Conservation (phyloP, 2,113 vertebrate genomes). For the Gobius niger region DNA sequence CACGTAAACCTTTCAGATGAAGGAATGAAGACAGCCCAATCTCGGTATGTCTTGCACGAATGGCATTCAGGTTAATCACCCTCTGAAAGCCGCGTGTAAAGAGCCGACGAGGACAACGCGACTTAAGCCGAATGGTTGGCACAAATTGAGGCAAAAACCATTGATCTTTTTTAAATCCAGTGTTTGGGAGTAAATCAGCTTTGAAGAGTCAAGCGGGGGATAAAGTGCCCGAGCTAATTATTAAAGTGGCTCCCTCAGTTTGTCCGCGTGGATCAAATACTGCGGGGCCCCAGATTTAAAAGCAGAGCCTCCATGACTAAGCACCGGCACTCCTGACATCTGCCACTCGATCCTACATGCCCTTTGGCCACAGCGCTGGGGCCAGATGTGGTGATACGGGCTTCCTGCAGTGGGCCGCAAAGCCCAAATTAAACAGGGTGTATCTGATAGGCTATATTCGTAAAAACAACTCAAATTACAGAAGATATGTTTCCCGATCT, state of each 20-base stretch:
- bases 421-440: constrained; percentile 8
- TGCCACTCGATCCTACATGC: constrained; percentile 32
- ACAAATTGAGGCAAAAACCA: constrained; percentile 22
- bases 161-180: constrained; percentile 41
- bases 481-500: neutral
- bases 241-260: constrained; percentile 19
- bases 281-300: constrained; percentile 4
- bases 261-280: constrained; percentile 17
- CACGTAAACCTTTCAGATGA: neutral
- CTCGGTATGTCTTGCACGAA: neutral
- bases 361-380: constrained; percentile 33
- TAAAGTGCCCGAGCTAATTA: constrained; percentile 44
- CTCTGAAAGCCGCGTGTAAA: neutral
- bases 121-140: neutral
- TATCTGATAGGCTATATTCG: neutral
- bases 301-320: constrained; percentile 26
- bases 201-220: constrained; percentile 7
- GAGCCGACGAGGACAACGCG: neutral
- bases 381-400: constrained; percentile 52
- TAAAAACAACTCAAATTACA: constrained; percentile 4
- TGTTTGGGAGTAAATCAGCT: constrained; percentile 36
- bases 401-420: constrained; percentile 29
- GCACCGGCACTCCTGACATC: constrained; percentile 11
- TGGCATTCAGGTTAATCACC: neutral
- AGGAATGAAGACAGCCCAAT: neutral